Evolutionary conservation across 2,797 vertebrate genomes (phyloP).

Genomic region (Semaprochilodus insignis): DNA sequence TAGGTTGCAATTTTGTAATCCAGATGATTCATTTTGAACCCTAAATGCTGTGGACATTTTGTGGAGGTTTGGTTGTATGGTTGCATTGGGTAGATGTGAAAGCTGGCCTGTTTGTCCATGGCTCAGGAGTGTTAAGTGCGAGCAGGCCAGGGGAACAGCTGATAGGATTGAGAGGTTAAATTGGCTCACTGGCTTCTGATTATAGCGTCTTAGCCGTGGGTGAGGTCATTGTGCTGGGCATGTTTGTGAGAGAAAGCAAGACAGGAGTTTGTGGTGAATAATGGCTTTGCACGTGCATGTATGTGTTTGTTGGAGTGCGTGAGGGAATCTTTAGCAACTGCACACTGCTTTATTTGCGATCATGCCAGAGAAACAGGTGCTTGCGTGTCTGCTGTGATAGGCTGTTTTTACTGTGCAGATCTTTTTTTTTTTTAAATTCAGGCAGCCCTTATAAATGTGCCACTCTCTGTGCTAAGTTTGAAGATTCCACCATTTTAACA

Average conservation of each 20-base stretch:
- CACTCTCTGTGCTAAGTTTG: too few species aligned
- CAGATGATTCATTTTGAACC: too few species aligned
- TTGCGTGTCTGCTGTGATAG: neutral
- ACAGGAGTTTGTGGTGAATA: neutral
- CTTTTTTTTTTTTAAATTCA: neutral
- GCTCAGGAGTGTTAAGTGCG: conserved; percentile 51
- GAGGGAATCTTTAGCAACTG: neutral
- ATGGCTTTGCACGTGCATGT: neutral
- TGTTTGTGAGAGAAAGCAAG: neutral
- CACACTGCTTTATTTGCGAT: neutral
- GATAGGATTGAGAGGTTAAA: conserved; percentile 73
- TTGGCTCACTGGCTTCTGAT: conserved; percentile 70
- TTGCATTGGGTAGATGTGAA: neutral
- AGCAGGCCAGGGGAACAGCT: conserved; percentile 62
- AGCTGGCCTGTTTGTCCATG: neutral
- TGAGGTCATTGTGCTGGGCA: conserved; percentile 42
- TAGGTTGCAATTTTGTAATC: too few species aligned
- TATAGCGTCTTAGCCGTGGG: conserved; percentile 58
- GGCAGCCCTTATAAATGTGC: too few species aligned
- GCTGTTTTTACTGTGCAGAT: neutral
- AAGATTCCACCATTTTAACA: too few species aligned
- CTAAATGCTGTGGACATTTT: neutral
- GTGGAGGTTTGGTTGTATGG: neutral
- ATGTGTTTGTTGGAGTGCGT: neutral
- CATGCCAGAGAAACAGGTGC: neutral